Base-by-base conservation (phyloP, 1,140 invertebrate species). In the Pissodes strobi region DNA sequence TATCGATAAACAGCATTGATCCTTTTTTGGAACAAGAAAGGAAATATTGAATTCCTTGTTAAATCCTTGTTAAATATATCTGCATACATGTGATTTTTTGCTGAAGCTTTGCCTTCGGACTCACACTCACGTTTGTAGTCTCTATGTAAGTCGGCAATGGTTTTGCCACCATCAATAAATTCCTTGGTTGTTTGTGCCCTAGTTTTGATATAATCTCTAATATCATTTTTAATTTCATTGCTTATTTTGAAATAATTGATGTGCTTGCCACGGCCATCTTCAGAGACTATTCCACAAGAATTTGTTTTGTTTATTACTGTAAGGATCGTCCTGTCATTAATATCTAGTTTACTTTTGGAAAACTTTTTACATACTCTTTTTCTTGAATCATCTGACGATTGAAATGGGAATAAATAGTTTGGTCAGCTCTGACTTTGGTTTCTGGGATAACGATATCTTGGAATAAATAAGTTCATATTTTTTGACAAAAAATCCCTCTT, bases 161-260 rank as follows among this genome's bases (percentile, higher is more conserved):
- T 72, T 58, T 74, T 75, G 12, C 68, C 67, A 17, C 74, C 75
- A 30, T 76, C 73, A 59, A 78, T 77, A 59, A 66, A 79, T 19
- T 67, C 59, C 17, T 70, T 69, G 30, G 52, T 68, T 18, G 72
- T 72, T 9, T 73, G 64, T 18, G 69, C 70, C 21, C 75, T 76
- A 9, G 74, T 72, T 38, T 75, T 63, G 23, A 77, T 76, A 34
- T 77, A 74, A 19, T 68, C 68, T 63, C 59, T 68, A 8, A 79
- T 69, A 6, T 64, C 55, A 59, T 73, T 22, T 67, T 69, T 74
- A 17, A 75, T 64, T 60, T 68, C 51, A 56, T 12, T 17, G 34
- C 67, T 59, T 62, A 76, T 51, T 61, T 58, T 74, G 17, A 45
- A 52, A 25, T 77, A 73, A 39, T 76, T 72, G 41, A 64, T 68